Evolutionary conservation across 2,797 vertebrate genomes (phyloP), one percentile per base, ranked within the genome.

Genomic region (Clarias laeviceps): DNA sequence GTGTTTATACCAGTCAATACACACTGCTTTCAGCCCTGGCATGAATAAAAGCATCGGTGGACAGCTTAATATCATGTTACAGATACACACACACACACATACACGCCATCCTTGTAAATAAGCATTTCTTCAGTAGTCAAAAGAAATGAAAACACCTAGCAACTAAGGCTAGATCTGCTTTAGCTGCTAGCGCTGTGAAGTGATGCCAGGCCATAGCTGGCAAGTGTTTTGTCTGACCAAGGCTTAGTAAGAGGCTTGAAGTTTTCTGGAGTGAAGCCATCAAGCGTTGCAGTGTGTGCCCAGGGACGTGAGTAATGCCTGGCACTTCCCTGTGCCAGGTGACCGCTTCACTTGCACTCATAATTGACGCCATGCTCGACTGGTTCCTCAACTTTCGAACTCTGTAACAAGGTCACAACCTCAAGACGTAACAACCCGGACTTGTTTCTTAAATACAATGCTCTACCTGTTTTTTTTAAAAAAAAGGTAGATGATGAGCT

Each of bases 161-260:
- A 68, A 73, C 57, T 81, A n/a, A 12, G 70, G 24, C 50, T 65
- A 64, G 65, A 72, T 62, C 74, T 56, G 72, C 61, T 62, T 79
- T 73, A 68, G 86, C 83, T 61, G 69, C 82, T 65, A 70, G 27
- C 27, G 14, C 84, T 90, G 82, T 90, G 88, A 89, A 90, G 82
- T 74, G 82, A 54, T 88, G 88, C 88, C 88, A 90, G 86, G 81
- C 79, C 69, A 82, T 87, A 80, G 59, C 82, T 84, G 85, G 88
- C 82, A 86, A 86, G 87, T 83, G 72, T 86, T 89, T 89, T 83
- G 87, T 88, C 81, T 83, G 83, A 74, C 80, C 84, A 72, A 54
- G 82, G 64, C 83, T 85, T 88, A 78, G 83, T 87, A 79, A 81
- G 78, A 89, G 87, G 78, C 88, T 85, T 73, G 65, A 65, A 76